Evolutionary conservation across 2,888 invertebrate species (phyloP), one percentile per base, ranked within the genome.

Genomic region (Cantharis lateralis): DNA sequence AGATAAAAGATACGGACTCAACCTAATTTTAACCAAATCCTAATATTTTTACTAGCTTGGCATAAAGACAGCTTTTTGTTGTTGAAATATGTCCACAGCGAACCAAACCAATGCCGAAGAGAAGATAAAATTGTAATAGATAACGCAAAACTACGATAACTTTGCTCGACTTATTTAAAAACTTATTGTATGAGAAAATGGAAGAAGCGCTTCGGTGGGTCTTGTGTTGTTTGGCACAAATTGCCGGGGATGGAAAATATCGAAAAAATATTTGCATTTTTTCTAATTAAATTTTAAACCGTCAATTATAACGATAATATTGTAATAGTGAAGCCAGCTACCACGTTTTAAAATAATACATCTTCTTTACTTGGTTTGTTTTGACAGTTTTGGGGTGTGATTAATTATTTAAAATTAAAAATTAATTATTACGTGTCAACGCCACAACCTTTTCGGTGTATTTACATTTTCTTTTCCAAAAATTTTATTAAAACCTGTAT

Each of bases 51-150:
- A 48, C 66, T 24, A 28, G 63, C 28, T 70, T 74, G 74, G 77
- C 74, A 71, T 77, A 74, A 74, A 77, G 62, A 74, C 68, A 66
- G 64, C 68, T 74, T 32, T 32, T 66, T 70, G 20, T 64, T 64
- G 68, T 24, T 68, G 77, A 77, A 77, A 77, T 77, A 77, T 69
- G 68, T 77, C 77, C 74, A 74, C 68, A 13, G 74, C 16, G 77
- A 70, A 62, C 26, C 16, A 24, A 64, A 62, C 26, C 71, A 61
- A 73, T 63, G 72, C 62, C 66, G 73, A 62, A 76, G 72, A 76
- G 70, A 63, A 73, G 76, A 76, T 70, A 76, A 76, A 73, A 76
- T 73, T 70, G 68, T 72, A 72, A 72, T 72, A 69, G 76, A 76
- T 72, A 76, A 76, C 72, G 32, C 32, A 32, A 32, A 32, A 32